A percentile compares a stretch with the other conserved stretches of the same genome.
phyloP scores from a whole-genome alignment of 2,888 invertebrate genomes.

The Hydrotaea diabolus region DNA sequence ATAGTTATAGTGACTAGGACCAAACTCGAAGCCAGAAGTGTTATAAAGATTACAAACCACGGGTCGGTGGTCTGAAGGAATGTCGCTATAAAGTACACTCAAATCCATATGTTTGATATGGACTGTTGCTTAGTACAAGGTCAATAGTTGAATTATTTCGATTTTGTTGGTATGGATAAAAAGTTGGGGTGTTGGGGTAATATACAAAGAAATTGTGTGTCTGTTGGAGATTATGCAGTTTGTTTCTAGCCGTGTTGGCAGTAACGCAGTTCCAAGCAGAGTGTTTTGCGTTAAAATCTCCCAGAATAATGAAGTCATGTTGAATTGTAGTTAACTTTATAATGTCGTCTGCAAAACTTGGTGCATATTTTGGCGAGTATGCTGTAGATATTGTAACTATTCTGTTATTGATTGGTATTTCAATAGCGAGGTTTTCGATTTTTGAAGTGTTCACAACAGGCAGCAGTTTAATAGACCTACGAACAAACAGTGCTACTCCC shows the following conservation, averaged over 20 bases:
- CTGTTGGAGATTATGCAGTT: neutral
- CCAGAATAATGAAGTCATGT: neutral
- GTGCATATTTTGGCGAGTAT: neutral
- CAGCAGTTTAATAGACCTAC: neutral
- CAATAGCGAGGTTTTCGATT: neutral
- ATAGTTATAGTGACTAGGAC: too few relatives aligned
- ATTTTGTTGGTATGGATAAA: neutral
- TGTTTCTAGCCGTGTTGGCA: neutral
- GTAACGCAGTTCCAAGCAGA: neutral
- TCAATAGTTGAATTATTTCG: neutral
- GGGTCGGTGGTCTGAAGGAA: neutral
- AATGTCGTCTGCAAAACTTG: too few relatives aligned
- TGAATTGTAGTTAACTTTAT: too few relatives aligned
- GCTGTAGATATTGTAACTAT: neutral
- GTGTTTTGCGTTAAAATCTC: neutral
- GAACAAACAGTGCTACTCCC: neutral
- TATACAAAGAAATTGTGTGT: neutral
- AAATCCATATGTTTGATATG: neutral
- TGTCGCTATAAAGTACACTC: neutral
- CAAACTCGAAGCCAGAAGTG: too few relatives aligned
- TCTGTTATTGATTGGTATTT: neutral
- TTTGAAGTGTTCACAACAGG: neutral
- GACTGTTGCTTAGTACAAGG: neutral
- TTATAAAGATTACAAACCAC: neutral
- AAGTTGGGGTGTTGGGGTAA: neutral